Evolutionary conservation across 2,113 vertebrate genomes (phyloP).

Genomic region (Heptranchias perlo): DNA sequence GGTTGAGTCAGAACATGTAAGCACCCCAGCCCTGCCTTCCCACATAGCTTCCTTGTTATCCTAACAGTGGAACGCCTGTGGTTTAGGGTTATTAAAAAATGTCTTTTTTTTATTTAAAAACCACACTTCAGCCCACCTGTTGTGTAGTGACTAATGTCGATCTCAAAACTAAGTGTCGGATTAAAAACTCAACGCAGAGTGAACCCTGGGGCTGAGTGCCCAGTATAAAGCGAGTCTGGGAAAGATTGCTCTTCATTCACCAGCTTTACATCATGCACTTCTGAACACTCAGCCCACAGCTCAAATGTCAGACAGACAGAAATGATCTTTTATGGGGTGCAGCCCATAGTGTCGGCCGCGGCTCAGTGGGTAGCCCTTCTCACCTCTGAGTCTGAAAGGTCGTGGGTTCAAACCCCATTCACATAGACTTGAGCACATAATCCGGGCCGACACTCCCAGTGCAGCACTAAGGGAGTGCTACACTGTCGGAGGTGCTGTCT

Average conservation of each 20-base stretch:
- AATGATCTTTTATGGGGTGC: not conserved
- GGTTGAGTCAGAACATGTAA: not conserved
- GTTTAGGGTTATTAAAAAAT: constrained; percentile 30
- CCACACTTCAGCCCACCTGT: constrained; percentile 25
- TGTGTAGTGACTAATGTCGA: not conserved
- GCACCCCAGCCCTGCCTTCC: not conserved
- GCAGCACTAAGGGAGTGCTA: not conserved
- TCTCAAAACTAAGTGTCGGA: not conserved
- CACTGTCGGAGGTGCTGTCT: not conserved
- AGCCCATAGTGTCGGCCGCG: not conserved
- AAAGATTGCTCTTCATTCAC: too few species aligned
- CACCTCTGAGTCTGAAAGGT: not conserved
- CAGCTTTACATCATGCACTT: not conserved
- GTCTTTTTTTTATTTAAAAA: not conserved
- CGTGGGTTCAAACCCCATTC: not conserved
- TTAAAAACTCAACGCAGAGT: not conserved
- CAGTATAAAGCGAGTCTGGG: not conserved
- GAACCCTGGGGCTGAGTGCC: not conserved
- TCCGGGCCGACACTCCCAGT: not conserved
- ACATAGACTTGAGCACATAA: not conserved
- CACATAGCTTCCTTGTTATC: not conserved
- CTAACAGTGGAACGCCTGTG: not conserved
- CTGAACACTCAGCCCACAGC: not conserved
- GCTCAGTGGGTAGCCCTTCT: not conserved
- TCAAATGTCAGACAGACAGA: not conserved